A percentile compares a stretch with the other conserved stretches of the same genome.
Evolutionary conservation across 37 sponge, comb jelly and placozoan genomes (phyloP).

Genomic region (Oopsacas minuta): DNA sequence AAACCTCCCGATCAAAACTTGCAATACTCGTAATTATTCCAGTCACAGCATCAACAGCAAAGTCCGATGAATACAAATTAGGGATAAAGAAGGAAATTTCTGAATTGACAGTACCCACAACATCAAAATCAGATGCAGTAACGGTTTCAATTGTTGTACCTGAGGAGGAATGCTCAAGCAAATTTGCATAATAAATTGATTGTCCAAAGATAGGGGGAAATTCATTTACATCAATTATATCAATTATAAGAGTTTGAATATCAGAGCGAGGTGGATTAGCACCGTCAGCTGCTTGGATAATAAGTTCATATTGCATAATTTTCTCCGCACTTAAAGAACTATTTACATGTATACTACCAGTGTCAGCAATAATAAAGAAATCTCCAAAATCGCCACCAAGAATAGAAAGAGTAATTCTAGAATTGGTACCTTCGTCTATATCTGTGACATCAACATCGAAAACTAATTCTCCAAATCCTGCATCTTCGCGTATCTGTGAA

Average conservation of each 20-base stretch:
- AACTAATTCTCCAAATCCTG: not conserved
- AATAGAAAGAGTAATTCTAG: not conserved
- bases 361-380: not conserved
- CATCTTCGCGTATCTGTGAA: not conserved
- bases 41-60: slow-evolving; percentile 1
- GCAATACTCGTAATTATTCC: not conserved
- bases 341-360: not conserved
- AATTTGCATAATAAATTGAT: not conserved
- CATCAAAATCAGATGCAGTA: slow-evolving; percentile 13
- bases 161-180: not conserved
- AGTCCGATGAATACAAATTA: not conserved
- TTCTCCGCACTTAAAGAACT: not conserved
- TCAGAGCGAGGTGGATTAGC: slow-evolving; percentile 12
- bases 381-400: not conserved
- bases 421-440: slow-evolving; percentile 13
- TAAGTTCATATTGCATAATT: not conserved
- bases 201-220: not conserved
- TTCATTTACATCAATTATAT: slow-evolving; percentile 20
- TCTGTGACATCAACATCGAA: slow-evolving; percentile 16
- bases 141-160: not conserved
- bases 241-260: not conserved
- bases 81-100: not conserved
- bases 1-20: slow-evolving; percentile 1
- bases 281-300: not conserved
- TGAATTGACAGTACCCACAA: not conserved